phyloP scores from a whole-genome alignment of 2,113 vertebrate genomes.

The Eulemur rufifrons region DNA sequence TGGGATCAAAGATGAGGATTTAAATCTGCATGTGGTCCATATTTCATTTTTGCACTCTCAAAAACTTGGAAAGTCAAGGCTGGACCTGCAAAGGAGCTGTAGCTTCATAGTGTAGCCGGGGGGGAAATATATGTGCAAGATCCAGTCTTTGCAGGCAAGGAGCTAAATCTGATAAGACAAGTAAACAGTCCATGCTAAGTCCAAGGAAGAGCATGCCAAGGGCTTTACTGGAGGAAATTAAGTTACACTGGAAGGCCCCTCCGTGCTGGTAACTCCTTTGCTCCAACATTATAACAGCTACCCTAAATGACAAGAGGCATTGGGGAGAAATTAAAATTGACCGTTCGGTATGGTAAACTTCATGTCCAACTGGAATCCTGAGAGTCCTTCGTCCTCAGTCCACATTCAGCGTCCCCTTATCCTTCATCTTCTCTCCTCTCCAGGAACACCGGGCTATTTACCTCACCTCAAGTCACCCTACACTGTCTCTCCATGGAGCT shows the following conservation, averaged over 20 bases:
- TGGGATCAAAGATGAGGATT: background rate
- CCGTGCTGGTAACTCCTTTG: background rate
- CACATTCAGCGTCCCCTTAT: background rate
- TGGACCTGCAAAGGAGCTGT: background rate
- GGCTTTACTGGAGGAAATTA: background rate
- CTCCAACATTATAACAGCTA: background rate
- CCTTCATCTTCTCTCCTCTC: background rate
- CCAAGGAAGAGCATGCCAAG: background rate
- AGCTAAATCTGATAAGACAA: background rate
- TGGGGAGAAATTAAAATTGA: slow-evolving; percentile 12
- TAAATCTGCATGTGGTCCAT: slow-evolving; percentile 19
- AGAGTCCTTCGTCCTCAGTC: background rate
- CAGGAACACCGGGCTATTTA: background rate
- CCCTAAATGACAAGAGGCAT: background rate
- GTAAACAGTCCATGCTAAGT: background rate
- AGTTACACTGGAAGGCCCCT: background rate
- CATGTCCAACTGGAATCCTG: background rate
- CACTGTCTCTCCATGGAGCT: background rate
- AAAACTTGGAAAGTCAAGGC: slow-evolving; percentile 18
- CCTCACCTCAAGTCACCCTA: background rate
- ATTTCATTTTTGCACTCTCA: slow-evolving; percentile 40
- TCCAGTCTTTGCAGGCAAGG: background rate
- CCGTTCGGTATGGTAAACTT: background rate
- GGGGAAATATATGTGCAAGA: background rate
- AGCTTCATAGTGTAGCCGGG: background rate